Conservation (phyloP, 53 echinoderm and acorn worm genomes). For the Luidia sarsii region DNA sequence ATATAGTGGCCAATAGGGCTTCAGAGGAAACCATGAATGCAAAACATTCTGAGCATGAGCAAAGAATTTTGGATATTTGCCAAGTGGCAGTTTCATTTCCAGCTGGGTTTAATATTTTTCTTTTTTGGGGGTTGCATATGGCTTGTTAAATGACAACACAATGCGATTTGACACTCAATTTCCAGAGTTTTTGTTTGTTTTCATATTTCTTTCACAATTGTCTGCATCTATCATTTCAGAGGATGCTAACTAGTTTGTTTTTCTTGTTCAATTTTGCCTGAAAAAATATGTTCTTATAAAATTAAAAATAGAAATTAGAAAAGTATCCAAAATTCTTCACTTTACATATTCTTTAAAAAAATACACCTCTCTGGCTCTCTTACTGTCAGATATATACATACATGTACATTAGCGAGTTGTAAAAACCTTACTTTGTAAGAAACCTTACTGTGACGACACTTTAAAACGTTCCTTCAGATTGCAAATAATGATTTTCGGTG, state of each 20-base stretch:
- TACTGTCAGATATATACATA: conserved; percentile 37
- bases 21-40: too few relatives aligned
- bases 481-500: too few relatives aligned
- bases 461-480: too few relatives aligned
- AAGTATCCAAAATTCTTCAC: conserved; percentile 55
- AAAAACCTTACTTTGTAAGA: neutral
- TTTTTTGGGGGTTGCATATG: too few relatives aligned
- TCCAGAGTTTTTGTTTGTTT: too few relatives aligned
- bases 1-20: too few relatives aligned
- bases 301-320: conserved; percentile 26
- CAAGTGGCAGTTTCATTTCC: neutral
- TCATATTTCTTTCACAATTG: neutral
- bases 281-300: conserved; percentile 34
- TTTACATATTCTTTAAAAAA: neutral
- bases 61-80: conserved; percentile 52
- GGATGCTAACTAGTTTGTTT: too few relatives aligned
- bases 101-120: neutral
- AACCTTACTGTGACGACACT: too few relatives aligned
- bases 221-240: too few relatives aligned
- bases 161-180: too few relatives aligned
- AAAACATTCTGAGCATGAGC: neutral
- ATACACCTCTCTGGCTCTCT: neutral
- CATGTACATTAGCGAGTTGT: neutral
- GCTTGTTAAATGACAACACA: too few relatives aligned
- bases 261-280: conserved; percentile 4